Evolutionary conservation across 2,113 vertebrate species (phyloP), one percentile per base, ranked within the genome.

Genomic region (Gobiocypris rarus): DNA sequence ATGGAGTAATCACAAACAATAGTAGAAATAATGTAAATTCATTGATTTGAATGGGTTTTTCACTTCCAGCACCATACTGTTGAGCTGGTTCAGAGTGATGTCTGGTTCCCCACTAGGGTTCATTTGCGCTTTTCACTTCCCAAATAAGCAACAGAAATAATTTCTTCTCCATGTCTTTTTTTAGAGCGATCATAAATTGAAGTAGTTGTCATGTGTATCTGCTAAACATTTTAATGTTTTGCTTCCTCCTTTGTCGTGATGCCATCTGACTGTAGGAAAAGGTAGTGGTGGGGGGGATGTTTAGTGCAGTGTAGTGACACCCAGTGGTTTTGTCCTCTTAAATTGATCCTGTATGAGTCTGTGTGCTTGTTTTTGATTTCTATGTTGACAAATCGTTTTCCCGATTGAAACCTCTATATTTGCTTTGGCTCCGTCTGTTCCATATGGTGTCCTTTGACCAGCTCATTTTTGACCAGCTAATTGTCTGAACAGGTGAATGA

Each of bases 251-350:
- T n/a, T 22, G 31, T 81, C 73, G 15, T 70, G 76, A 50, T 81
- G 83, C 45, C 74, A 54, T 70, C 85, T 85, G 78, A 67, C 73
- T 38, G 24, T 84, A 89, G 88, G 87, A 82, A 87, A 83, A 90
- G 87, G 84, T 88, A 88, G 31, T 28, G 52, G 52, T 50, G 56
- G 58, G 71, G n/a, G 67, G 24, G 34, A 0, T 28, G 15, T 38
- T 54, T 58, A n/a, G 79, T 74, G 45, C 41, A 85, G 52, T 82
- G 80, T 56, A 59, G 80, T 69, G 38, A 65, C 76, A 24, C 76
- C 77, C 41, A 65, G 65, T 83, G 15, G 28, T 56, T 84, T 80
- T 80, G 38, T 69, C 45, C n/a, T 54, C 52, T 34, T 41, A 38
- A 22, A 38, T 43, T 70, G 85, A 65, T 76, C 83, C 70, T 83